Evolutionary conservation across 2,888 invertebrate genomes (phyloP), one percentile per base, ranked within the genome.

Genomic region (Lymantria dispar): DNA sequence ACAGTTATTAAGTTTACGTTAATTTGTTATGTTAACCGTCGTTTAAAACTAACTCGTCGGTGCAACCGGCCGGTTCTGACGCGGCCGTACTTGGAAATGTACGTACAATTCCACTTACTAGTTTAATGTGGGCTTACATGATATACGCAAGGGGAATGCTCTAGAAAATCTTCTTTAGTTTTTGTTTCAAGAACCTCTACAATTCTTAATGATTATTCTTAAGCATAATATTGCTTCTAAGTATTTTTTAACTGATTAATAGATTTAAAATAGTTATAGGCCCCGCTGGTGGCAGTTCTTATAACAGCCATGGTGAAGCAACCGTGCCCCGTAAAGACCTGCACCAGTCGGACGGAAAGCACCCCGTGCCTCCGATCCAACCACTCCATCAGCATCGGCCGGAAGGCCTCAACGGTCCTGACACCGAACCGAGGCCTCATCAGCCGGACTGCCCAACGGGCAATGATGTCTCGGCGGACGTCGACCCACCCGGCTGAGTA

Each of bases 41-140:
- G 53, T 53, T 59, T 48, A 54, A 11, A 40, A 38, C 36, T 0
- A 52, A 50, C 36, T 52, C 53, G 45, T 40, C 48, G 58, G 76
- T 74, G 72, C 56, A 66, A 58, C 68, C 73, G 73, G 64, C 64
- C 67, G 61, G 58, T 48, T 58, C 58, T 86, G 87, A 87, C 80
- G 85, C 78, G 74, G 76, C 83, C 84, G 74, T 91, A 91, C 90
- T 90, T 83, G 90, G 90, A 91, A 91, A 87, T 74, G 80, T 87
- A 89, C 87, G 87, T 89, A 85, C 79, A 76, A 85, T 91, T 91
- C 91, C 88, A 88, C 90, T 90, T 89, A 91, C 80, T 83, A 65
- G 44, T 8, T 61, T 56, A 66, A 43, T 48, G 46, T 8, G 12
- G 74, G 86, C 45, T 86, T 68, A 90, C 86, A 89, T 88, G 87